Evolutionary conservation across 2,888 invertebrate genomes (phyloP).

Genomic region (Tiphia femorata): DNA sequence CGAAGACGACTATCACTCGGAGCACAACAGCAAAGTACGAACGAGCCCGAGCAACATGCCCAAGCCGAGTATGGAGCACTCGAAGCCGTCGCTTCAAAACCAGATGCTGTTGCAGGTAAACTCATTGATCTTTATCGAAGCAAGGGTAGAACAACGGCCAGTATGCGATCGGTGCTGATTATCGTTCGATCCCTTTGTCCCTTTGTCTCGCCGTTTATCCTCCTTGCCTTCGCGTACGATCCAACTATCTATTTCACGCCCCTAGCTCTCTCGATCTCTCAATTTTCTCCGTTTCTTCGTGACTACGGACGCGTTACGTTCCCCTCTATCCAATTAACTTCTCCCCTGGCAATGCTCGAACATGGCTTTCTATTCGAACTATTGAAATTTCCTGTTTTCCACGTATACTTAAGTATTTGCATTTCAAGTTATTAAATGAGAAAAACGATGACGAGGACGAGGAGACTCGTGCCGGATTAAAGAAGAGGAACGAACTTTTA

Average conservation of each 20-base stretch:
- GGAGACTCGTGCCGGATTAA: conserved; percentile 73
- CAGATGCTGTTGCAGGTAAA: conserved; percentile 78
- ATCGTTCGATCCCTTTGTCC: too few relatives aligned
- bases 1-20: conserved; percentile 72
- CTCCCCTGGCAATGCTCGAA: too few relatives aligned
- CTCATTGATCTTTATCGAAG: conserved; percentile 5
- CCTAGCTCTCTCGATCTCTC: too few relatives aligned
- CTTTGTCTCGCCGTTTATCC: too few relatives aligned
- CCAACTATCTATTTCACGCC: too few relatives aligned
- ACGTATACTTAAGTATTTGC: neutral
- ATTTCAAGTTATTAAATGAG: conserved; percentile 80
- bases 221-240: too few relatives aligned
- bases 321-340: too few relatives aligned
- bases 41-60: conserved; percentile 58
- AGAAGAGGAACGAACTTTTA: conserved; percentile 75
- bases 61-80: conserved; percentile 63
- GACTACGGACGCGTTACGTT: too few relatives aligned
- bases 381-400: neutral
- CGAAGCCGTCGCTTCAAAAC: conserved; percentile 70
- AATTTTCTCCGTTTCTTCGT: too few relatives aligned
- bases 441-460: conserved; percentile 85
- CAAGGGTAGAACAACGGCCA: neutral
- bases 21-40: conserved; percentile 69
- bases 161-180: too few relatives aligned
- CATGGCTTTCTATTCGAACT: too few relatives aligned